Conservation (phyloP, 2,113 vertebrate genomes). For the Galemys pyrenaicus region DNA sequence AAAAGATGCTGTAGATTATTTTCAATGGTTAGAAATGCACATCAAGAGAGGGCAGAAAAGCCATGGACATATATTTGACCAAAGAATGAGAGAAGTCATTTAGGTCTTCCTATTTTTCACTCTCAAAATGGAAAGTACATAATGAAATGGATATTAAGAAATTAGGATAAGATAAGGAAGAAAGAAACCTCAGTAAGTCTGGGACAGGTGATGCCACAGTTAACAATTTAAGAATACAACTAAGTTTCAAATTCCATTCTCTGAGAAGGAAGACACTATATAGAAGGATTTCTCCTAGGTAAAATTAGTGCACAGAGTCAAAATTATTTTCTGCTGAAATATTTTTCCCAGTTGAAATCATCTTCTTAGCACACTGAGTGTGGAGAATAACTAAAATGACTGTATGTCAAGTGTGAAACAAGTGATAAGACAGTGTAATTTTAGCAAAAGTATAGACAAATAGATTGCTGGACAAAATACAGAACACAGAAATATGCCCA, state of each 20-base stretch:
- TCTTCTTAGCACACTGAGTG: not conserved
- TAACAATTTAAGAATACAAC: not conserved
- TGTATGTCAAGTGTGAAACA: not conserved
- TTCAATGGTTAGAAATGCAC: not conserved
- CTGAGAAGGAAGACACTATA: not conserved
- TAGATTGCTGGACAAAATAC: not conserved
- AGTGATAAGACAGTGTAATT: not conserved
- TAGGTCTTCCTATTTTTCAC: not conserved
- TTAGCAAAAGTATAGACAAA: not conserved
- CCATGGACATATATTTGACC: not conserved
- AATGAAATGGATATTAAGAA: not conserved
- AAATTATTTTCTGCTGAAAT: not conserved
- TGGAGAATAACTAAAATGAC: not conserved
- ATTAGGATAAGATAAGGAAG: not conserved
- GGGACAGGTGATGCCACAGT: not conserved
- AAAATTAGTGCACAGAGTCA: not conserved
- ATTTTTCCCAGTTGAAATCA: not conserved
- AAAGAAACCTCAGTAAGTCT: not conserved
- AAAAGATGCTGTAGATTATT: not conserved
- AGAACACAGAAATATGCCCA: not conserved
- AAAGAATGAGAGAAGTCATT: not conserved
- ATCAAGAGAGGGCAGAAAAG: not conserved
- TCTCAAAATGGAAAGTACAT: not conserved
- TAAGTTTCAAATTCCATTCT: not conserved
- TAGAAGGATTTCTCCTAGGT: not conserved